Conservation (phyloP, 2,797 vertebrate species). For the Phyllotis vaccarum region DNA sequence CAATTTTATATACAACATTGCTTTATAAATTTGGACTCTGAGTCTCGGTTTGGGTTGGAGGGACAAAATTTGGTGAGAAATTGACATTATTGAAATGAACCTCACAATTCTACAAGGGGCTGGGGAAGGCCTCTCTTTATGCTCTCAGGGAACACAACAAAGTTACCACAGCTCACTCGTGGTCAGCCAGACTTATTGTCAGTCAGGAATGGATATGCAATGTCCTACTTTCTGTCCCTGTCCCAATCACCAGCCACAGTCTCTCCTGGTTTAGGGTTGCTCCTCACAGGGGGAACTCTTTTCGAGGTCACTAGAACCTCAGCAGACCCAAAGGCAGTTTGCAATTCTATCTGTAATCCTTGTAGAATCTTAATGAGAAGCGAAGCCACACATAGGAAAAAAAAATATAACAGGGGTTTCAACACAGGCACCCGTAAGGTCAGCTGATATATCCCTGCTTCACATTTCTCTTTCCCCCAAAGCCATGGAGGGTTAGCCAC, state of each 20-base stretch:
- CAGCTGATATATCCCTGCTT: neutral
- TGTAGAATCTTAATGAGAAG: conserved; percentile 35
- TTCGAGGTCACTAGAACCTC: conserved; percentile 10
- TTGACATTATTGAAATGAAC: neutral
- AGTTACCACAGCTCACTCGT: neutral
- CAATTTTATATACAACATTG: neutral
- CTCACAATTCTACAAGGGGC: neutral
- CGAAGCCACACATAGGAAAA: neutral
- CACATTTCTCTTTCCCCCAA: conserved; percentile 11
- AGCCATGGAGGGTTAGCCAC: neutral
- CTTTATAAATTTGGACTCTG: conserved; percentile 11
- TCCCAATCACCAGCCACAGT: neutral
- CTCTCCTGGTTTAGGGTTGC: neutral
- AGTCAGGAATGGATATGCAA: neutral
- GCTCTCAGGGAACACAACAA: neutral
- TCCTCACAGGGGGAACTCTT: neutral
- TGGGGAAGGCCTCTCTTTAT: neutral
- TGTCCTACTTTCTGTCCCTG: neutral
- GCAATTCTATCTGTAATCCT: neutral
- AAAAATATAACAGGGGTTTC: conserved; percentile 50
- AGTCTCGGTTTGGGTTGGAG: neutral
- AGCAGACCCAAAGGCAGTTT: neutral
- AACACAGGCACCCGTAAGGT: neutral
- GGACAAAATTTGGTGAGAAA: neutral
- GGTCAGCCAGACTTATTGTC: neutral